A percentile compares a stretch with the other conserved stretches of the same genome.
Conservation (phyloP, 2,113 vertebrate species). For the Sapayoa aenigma region DNA sequence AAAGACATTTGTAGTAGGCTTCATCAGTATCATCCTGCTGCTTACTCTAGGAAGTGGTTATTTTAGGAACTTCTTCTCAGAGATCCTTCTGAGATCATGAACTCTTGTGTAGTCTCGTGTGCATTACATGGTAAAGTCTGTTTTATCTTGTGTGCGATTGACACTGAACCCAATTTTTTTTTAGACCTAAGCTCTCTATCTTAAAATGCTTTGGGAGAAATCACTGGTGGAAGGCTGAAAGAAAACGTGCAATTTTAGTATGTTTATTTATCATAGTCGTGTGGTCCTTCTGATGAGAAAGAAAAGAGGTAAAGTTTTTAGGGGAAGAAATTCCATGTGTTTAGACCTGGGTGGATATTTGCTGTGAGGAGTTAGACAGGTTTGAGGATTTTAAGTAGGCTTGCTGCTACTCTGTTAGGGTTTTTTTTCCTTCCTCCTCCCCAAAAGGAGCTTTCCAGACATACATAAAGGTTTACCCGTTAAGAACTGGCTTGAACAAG, state of each 20-base stretch:
- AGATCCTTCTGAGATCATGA: neutral
- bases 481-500: neutral
- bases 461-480: neutral
- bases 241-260: neutral
- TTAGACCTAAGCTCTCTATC: neutral
- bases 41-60: neutral
- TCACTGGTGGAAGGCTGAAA: neutral
- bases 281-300: neutral
- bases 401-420: neutral
- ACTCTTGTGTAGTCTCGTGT: neutral
- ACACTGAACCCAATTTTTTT: neutral
- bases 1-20: neutral
- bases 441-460: neutral
- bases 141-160: neutral
- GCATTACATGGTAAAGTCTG: neutral
- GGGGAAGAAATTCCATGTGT: neutral
- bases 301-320: neutral
- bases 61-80: slow-evolving; percentile 4
- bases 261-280: neutral
- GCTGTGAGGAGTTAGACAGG: neutral
- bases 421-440: neutral
- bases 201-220: neutral
- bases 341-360: neutral
- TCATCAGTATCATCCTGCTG: neutral
- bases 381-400: neutral